Conservation (phyloP, 2,888 invertebrate genomes). For the Tillus elongatus region DNA sequence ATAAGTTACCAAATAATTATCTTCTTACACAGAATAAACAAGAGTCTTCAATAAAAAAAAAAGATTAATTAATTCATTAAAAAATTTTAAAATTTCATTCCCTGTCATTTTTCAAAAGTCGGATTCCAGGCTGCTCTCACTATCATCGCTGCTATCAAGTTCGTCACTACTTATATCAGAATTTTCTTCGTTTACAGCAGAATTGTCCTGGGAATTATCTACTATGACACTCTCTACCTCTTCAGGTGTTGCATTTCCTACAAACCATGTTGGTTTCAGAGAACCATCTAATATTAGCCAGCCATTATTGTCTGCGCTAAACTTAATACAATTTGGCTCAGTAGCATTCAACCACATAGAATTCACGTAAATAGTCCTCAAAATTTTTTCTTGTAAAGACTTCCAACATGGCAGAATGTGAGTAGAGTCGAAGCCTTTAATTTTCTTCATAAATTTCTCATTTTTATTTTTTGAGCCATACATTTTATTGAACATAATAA, state of each 20-base stretch:
- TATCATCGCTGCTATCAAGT: background rate
- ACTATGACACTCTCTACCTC: conserved; percentile 4
- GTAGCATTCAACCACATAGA: conserved; percentile 26
- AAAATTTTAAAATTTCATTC: too few relatives aligned
- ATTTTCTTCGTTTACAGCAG: background rate
- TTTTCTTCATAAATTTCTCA: conserved; percentile 24
- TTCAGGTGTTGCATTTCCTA: background rate
- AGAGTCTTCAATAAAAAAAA: too few relatives aligned
- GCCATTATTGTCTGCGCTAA: conserved; percentile 15
- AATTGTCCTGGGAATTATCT: background rate
- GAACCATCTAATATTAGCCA: conserved; percentile 7
- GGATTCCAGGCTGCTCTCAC: background rate
- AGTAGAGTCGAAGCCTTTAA: conserved; percentile 23
- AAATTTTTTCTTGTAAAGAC: conserved; percentile 23
- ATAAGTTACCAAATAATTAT: too few relatives aligned
- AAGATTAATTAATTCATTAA: too few relatives aligned
- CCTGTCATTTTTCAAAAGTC: too few relatives aligned
- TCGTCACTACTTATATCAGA: background rate
- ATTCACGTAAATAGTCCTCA: conserved; percentile 24
- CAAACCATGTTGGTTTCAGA: conserved; percentile 18
- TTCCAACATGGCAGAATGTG: conserved; percentile 24
- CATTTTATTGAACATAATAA: conserved; percentile 24
- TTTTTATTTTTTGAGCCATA: conserved; percentile 23
- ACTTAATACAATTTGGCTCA: conserved; percentile 19
- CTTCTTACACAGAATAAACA: too few relatives aligned